phyloP scores from a whole-genome alignment of 2,797 vertebrate genomes.

The Jordanella pulchra region DNA sequence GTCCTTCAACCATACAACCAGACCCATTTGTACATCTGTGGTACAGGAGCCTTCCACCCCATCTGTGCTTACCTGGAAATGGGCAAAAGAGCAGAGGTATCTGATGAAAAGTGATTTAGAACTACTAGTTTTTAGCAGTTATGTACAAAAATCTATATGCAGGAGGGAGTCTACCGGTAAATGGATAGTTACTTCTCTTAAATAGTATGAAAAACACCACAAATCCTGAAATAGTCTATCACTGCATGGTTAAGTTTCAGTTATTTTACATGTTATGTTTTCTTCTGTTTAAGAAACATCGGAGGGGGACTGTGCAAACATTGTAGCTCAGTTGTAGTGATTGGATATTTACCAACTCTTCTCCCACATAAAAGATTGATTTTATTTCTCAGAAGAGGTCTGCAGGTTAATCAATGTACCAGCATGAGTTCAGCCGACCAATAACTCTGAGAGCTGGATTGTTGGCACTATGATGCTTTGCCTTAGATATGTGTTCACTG shows the following conservation, averaged over 20 bases:
- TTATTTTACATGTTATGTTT: constrained; percentile 53
- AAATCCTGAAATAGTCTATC: constrained; percentile 6
- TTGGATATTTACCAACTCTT: constrained; percentile 51
- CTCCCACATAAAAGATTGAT: constrained; percentile 61
- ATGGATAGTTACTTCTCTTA: constrained; percentile 8
- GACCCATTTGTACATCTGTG: constrained; percentile 95
- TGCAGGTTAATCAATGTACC: constrained; percentile 64
- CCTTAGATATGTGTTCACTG: constrained; percentile 31
- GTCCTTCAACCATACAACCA: constrained; percentile 94
- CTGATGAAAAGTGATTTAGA: constrained; percentile 4
- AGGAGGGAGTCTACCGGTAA: constrained; percentile 27
- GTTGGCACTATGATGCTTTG: constrained; percentile 28
- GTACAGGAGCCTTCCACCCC: constrained; percentile 97
- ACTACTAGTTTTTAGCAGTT: not conserved
- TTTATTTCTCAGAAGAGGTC: constrained; percentile 59
- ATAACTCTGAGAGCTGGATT: constrained; percentile 28
- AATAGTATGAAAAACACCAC: constrained; percentile 9
- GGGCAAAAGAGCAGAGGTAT: constrained; percentile 94
- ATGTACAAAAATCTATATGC: constrained; percentile 19
- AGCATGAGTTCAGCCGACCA: constrained; percentile 25
- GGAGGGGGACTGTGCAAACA: constrained; percentile 16
- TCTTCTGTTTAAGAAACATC: constrained; percentile 50
- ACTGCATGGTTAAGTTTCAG: constrained; percentile 24
- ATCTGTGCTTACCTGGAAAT: constrained; percentile 94
- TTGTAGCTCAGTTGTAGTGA: constrained; percentile 20